Evolutionary conservation across 2,888 invertebrate genomes (phyloP), one percentile per base, ranked within the genome.

Genomic region (Nomada fucata): DNA sequence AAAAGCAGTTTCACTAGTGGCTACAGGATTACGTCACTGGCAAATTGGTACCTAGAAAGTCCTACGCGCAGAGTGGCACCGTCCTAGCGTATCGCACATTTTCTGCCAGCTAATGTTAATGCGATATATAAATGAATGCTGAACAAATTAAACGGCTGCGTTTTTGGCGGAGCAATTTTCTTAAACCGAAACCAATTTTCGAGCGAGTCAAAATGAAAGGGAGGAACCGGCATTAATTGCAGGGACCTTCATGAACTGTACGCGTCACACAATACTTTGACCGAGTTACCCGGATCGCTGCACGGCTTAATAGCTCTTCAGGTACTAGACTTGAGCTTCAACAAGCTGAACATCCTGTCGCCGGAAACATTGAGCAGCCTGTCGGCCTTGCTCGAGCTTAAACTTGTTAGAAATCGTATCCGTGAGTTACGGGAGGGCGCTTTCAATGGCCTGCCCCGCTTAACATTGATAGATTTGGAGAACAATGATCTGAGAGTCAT

Each of bases 401-500:
- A 96, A 86, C 94, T 98, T 83, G 96, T 97, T 4, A 95, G 96
- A 86, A 98, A 98, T 93, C 96, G 96, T 88, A 95, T 98, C 57
- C 94, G 95, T 29, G 96, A 96, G 88, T 91, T 98, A 44, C 95
- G 95, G 68, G 95, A 96, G 83, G 96, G 96, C 20, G 96, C 96
- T 20, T 97, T 98, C 87, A 95, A 95, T 85, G 95, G 96, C 88
- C 93, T 98, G 59, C 95, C 95, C 29, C 95, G 96, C 81, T 93
- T 98, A 50, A 96, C 96, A 88, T 95, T 96, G 59, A 95, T 98
- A 55, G 96, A 97, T 93, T 94, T 98, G 86, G 97, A 97, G 84
- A 96, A 96, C 90, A 97, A 98, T 92, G 96, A 97, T 90, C 95
- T 98, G 50, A 95, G 96, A 91, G 94, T 96, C 26, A 95, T 98